Evolutionary conservation across 2,797 vertebrate genomes (phyloP), one percentile per base, ranked within the genome.

Genomic region (Neolamprologus multifasciatus): DNA sequence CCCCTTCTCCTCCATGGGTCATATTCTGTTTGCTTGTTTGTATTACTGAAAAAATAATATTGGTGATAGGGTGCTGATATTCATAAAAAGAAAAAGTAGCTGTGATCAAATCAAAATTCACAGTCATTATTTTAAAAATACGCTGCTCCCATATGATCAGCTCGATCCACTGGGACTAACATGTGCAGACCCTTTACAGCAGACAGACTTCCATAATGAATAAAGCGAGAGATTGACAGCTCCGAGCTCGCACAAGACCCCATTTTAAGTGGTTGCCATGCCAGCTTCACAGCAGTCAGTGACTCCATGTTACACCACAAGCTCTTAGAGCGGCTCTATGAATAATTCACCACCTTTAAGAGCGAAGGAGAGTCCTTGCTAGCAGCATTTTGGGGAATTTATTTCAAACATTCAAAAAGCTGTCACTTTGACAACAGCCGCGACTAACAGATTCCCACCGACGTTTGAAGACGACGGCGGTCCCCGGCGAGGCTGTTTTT

Each of bases 191-290:
- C 80, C 43, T 29, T 50, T 33, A 82, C 16, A 85, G 52, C n/a
- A 77, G 43, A 81, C 5, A 77, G 21, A 89, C 26, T n/a, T 84
- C 54, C 33, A 80, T 88, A 67, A 80, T 77, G 77, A 89, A 91
- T 55, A 62, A 90, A 80, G 80, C 40, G 19, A 26, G 50, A 83
- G 91, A 91, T 4, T 89, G 91, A 93, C 91, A 90, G 91, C 89
- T 79, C 87, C 38, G 67, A 74, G 88, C 88, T 93, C 85, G 86
- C 78, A 82, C 82, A 82, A 86, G 88, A 81, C 91, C 91, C 80
- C 91, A 86, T 92, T 94, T 93, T 90, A 93, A 94, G 87, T 94
- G 92, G 93, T 95, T 95, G 93, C 93, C 92, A 95, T 94, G 94
- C 93, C 90, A 93, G 93, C 92, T 93, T 94, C 91, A 90, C 92